These are phyloP conservation scores for Trichomalopsis sarcophagae DNA, from an alignment of 1,140 invertebrate genomes.

Conservation along the genomic window DNA sequence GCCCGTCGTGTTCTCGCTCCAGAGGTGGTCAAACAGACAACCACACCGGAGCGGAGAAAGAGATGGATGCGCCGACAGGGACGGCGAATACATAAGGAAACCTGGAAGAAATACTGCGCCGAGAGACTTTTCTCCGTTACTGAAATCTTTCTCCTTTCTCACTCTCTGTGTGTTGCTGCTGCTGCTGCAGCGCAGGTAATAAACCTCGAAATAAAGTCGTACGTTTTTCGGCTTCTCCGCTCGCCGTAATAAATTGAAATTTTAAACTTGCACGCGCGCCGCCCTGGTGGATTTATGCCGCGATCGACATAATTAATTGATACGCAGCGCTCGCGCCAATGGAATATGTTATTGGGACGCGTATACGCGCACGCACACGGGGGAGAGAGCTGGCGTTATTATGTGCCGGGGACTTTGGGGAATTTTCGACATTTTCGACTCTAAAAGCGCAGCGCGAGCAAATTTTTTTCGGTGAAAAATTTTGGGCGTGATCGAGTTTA, in stretches of 20 bases:
- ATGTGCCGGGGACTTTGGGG: too few relatives aligned
- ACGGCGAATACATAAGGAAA: constrained; percentile 37
- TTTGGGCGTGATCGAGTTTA: too few relatives aligned
- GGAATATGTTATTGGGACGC: not conserved
- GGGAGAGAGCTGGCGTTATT: too few relatives aligned
- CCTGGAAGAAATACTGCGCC: constrained; percentile 39
- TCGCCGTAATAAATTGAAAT: not conserved
- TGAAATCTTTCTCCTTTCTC: constrained; percentile 24
- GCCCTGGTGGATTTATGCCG: not conserved
- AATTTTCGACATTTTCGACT: too few relatives aligned
- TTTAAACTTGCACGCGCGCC: not conserved
- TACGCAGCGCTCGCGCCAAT: not conserved
- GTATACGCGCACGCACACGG: not conserved
- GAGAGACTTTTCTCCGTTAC: constrained; percentile 39
- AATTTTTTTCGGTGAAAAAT: too few relatives aligned
- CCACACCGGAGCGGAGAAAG: constrained; percentile 20
- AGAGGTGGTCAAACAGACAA: constrained; percentile 46
- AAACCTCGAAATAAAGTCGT: constrained; percentile 23
- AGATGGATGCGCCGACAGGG: constrained; percentile 38
- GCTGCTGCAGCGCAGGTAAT: not conserved
- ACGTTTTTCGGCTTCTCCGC: not conserved
- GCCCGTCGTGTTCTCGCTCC: constrained; percentile 29
- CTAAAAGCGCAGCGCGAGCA: too few relatives aligned
- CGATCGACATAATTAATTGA: not conserved
- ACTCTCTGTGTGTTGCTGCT: not conserved